Evolutionary conservation across 2,888 invertebrate species (phyloP), one percentile per base, ranked within the genome.

Genomic region (Agrotis ipsilon): DNA sequence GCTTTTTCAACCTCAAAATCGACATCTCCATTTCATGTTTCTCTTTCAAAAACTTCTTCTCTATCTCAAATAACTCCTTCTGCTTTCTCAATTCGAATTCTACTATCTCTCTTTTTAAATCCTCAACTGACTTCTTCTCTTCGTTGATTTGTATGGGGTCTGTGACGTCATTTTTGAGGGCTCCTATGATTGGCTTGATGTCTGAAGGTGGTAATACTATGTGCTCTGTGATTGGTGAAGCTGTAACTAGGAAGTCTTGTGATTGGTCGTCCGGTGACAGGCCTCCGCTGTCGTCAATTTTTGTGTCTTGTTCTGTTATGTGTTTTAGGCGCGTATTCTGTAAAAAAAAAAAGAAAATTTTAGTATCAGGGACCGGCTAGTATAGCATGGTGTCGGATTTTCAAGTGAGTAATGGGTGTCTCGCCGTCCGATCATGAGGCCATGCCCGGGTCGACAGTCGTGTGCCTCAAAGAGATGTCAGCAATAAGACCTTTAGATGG

Each of bases 61-160:
- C 88, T n/a, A 88, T 81, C 43, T 85, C 84, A 68, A 82, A 85
- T 32, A 85, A 32, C 72, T 87, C 85, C 45, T 75, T 85, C 58
- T 87, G 83, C 13, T 69, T 86, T 3, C 39, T 83, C 61, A 87
- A 60, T 58, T 87, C 86, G 24, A 87, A 87, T 24, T 87, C 86
- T 0, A 83, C 39, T n/a, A 87, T 16, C 6, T 85, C 86, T 62
- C 68, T 80, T 49, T 66, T 81, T 6, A 87, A 61, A 1, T 86
- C 81, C 39, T 87, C 82, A 43, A 76, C 52, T 0, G 68, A 54
- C 18, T 69, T 80, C n/a, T 77, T 81, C 1, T 80, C 78, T 24
- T 74, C 81, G 27, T 55, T 39, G 18, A 84, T 77, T 32, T 71
- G 72, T 60, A 78, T 84, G 3, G 83, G 83, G 24, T 84, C 85